Evolutionary conservation across 2,113 vertebrate species (phyloP).

Genomic region (Phaetusa simplex): DNA sequence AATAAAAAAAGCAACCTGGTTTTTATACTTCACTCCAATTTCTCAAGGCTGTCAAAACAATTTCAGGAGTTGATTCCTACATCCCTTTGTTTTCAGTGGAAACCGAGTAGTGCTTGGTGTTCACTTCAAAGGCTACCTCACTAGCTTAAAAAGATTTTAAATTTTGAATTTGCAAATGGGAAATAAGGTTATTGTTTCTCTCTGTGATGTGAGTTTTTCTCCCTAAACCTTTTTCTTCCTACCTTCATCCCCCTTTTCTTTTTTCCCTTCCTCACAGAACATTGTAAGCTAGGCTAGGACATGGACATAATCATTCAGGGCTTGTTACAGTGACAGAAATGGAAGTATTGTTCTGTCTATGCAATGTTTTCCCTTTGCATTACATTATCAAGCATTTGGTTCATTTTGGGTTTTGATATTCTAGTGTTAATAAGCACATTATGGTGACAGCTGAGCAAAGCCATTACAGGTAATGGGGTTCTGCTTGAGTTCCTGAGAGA

Average conservation of each 20-base stretch:
- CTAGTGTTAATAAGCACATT: constrained; percentile 1
- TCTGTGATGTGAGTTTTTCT: neutral
- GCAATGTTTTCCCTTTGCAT: neutral
- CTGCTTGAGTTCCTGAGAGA: neutral
- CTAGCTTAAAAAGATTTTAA: neutral
- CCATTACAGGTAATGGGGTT: constrained; percentile 1
- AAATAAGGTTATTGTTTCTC: neutral
- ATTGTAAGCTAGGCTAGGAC: neutral
- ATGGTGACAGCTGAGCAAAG: neutral
- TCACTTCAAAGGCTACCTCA: neutral
- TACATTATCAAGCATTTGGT: neutral
- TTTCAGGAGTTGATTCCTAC: neutral
- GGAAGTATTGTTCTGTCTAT: neutral
- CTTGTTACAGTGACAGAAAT: neutral
- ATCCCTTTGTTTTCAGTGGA: neutral
- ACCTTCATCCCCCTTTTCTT: neutral
- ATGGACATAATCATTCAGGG: neutral
- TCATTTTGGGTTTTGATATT: neutral
- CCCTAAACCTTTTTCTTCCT: neutral
- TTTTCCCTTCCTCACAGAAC: neutral
- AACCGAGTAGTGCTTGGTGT: neutral
- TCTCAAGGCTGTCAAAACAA: neutral
- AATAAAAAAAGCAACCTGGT: neutral
- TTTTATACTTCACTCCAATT: neutral
- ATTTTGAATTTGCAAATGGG: neutral